A percentile compares a stretch with the other conserved stretches of the same genome.
phyloP scores from a whole-genome alignment of 2,888 invertebrate genomes.

The Orgyia antiqua region DNA sequence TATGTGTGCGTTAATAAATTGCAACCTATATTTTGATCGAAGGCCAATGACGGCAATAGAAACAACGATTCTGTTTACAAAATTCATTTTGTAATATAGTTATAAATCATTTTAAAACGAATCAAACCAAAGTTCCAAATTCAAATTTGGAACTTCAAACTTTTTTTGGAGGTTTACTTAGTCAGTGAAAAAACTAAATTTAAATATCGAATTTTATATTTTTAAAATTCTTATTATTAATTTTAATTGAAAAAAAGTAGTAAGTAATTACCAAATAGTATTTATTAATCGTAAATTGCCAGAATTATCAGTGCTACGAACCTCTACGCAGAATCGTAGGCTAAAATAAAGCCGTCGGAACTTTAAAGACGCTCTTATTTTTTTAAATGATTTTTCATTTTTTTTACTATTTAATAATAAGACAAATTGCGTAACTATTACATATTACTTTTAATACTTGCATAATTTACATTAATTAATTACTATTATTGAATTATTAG shows the following conservation, averaged over 20 bases:
- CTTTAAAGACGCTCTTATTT: slow-evolving; percentile 28
- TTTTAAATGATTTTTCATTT: slow-evolving; percentile 2
- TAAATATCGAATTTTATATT: no score
- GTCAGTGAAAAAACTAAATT: slow-evolving; percentile 3
- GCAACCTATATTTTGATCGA: slow-evolving; percentile 74
- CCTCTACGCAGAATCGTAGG: slow-evolving; percentile 53
- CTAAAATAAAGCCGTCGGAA: slow-evolving; percentile 72
- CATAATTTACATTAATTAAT: no score
- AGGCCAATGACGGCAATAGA: slow-evolving; percentile 61
- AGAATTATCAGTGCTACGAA: slow-evolving; percentile 27
- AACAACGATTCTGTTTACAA: slow-evolving; percentile 32
- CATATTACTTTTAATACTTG: no score
- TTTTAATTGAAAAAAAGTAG: no score
- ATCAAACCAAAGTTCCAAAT: no score
- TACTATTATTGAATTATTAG: no score
- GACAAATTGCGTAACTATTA: no score
- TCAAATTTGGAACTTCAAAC: slow-evolving; percentile 11
- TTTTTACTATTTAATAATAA: no score
- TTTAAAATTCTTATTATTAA: no score
- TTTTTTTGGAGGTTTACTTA: slow-evolving; percentile 16
- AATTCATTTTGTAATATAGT: no score
- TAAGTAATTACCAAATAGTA: no score
- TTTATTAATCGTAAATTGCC: slow-evolving; percentile 11
- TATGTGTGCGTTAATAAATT: slow-evolving; percentile 68
- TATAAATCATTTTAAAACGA: no score